Conservation (phyloP, 2,113 vertebrate species). For the Etheostoma spectabile region DNA sequence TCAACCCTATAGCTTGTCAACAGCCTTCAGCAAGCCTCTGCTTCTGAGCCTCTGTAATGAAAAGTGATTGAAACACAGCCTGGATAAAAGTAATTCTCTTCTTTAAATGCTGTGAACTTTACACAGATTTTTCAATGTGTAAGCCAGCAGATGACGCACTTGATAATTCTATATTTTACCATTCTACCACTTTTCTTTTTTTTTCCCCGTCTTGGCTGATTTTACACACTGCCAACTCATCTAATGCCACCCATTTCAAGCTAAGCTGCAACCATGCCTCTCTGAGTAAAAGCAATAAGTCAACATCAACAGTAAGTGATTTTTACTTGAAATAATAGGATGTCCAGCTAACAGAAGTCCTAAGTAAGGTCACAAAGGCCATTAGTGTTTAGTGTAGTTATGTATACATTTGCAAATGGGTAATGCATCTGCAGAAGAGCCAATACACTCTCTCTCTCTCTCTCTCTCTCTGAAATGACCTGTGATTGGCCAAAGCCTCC, state of each 20-base stretch:
- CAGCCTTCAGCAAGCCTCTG: slow-evolving; percentile 64
- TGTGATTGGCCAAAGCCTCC: too few relatives aligned
- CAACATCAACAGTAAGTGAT: background rate
- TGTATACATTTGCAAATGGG: background rate
- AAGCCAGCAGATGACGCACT: slow-evolving; percentile 33
- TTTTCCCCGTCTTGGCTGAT: background rate
- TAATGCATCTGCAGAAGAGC: too few relatives aligned
- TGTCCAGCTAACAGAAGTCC: background rate
- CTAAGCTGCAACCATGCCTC: background rate
- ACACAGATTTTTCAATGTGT: slow-evolving; percentile 39
- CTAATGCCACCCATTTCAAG: background rate
- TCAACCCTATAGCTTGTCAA: slow-evolving; percentile 73
- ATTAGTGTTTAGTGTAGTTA: background rate
- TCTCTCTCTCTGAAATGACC: too few relatives aligned
- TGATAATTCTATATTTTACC: slow-evolving; percentile 55
- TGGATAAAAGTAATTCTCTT: slow-evolving; percentile 52
- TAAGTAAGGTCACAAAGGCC: background rate
- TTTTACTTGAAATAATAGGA: background rate
- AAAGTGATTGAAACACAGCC: slow-evolving; percentile 65
- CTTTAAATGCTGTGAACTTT: slow-evolving; percentile 54
- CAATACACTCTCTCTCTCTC: too few relatives aligned
- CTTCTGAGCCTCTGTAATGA: slow-evolving; percentile 62
- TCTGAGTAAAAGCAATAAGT: background rate
- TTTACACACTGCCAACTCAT: background rate
- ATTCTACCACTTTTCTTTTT: background rate